Evolutionary conservation across 2,888 invertebrate species (phyloP).

Genomic region (Pachliopta kotzebuea): DNA sequence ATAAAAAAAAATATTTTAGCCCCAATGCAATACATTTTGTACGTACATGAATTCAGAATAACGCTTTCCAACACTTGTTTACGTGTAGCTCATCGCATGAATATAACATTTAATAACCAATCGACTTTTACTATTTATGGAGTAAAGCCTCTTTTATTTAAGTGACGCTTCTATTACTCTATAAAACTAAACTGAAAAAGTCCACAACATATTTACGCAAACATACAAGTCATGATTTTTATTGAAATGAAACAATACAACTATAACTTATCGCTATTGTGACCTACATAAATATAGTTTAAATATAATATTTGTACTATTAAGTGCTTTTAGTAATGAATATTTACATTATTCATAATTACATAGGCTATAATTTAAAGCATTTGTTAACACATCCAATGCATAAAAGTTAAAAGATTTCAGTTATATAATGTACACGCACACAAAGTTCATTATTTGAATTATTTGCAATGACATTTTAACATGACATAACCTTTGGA

Average conservation of each 20-base stretch:
- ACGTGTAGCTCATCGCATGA: constrained; percentile 3
- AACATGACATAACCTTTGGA: neutral
- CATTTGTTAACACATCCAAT: too few species aligned
- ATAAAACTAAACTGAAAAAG: neutral
- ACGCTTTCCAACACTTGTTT: constrained; percentile 4
- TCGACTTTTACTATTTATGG: neutral
- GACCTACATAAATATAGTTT: too few species aligned
- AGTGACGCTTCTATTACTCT: neutral
- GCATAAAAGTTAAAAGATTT: too few species aligned
- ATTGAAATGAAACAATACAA: too few species aligned
- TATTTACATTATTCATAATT: too few species aligned
- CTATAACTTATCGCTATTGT: too few species aligned
- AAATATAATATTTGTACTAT: too few species aligned
- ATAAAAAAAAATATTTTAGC: neutral
- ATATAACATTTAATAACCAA: constrained; percentile 22
- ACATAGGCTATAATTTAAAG: too few species aligned
- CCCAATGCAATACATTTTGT: neutral
- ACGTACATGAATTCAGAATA: neutral
- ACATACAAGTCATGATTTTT: neutral
- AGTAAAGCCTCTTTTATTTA: constrained; percentile 4
- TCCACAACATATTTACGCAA: neutral
- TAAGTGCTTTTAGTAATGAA: too few species aligned
- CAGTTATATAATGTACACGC: neutral
- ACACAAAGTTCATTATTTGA: neutral
- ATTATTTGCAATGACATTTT: neutral